Evolutionary conservation across 2,113 vertebrate species (phyloP).

Genomic region (Amphiprion percula): DNA sequence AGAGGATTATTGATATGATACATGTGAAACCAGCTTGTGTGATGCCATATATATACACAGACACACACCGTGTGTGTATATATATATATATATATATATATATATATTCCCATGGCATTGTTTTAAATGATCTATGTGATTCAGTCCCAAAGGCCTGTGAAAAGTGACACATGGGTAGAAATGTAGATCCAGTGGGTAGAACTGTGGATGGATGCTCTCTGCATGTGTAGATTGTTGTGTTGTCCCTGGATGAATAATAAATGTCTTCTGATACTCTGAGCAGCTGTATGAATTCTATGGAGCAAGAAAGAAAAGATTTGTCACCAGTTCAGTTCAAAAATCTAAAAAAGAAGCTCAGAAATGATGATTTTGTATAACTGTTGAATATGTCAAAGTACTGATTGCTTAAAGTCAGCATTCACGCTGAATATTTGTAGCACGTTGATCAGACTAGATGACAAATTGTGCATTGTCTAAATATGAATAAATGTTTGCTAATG

Average conservation of each 20-base stretch:
- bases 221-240: constrained; percentile 73
- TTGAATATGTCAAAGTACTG: constrained; percentile 2
- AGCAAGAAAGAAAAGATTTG: constrained; percentile 37
- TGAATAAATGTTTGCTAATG: constrained; percentile 82
- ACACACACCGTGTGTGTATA: no score
- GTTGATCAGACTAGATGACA: constrained; percentile 59
- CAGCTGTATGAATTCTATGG: constrained; percentile 63
- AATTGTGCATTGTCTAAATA: constrained; percentile 71
- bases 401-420: constrained; percentile 12
- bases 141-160: constrained; percentile 34
- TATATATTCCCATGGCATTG: constrained; percentile 13
- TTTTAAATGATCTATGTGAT: constrained; percentile 31
- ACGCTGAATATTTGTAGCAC: constrained; percentile 39
- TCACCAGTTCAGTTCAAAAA: constrained; percentile 3
- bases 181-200: constrained; percentile 45
- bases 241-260: constrained; percentile 59
- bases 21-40: no score
- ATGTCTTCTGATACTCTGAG: constrained; percentile 68
- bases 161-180: constrained; percentile 47
- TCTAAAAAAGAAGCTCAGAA: neutral
- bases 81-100: no score
- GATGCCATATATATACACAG: no score
- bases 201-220: constrained; percentile 67
- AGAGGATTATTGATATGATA: no score
- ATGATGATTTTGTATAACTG: constrained; percentile 19